Percentiles rank a stretch among this genome's conserved stretches.
These are phyloP conservation scores for Plutomurus gul DNA, from an alignment of 1,140 invertebrate species.

Conservation along the genomic window DNA sequence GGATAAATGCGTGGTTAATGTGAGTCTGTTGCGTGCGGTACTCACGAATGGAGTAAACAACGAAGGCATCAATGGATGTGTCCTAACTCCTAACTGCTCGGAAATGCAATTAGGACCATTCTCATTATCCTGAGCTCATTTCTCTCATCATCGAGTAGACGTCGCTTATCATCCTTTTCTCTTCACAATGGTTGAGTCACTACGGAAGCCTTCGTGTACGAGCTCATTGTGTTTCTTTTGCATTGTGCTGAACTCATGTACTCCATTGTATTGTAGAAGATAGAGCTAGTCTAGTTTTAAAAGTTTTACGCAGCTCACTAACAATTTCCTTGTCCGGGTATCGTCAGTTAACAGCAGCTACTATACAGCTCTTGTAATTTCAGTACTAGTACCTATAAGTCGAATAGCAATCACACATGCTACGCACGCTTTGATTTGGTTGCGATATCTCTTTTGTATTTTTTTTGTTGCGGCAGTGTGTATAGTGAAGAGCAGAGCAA, in stretches of 20 bases:
- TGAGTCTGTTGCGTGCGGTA: too few relatives aligned
- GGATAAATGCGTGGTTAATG: too few relatives aligned
- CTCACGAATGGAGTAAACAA: too few relatives aligned
- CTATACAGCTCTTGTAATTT: background rate
- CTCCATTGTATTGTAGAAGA: background rate
- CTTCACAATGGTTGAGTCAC: background rate
- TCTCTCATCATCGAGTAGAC: background rate
- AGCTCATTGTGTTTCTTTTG: background rate
- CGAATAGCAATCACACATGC: background rate
- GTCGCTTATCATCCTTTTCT: background rate
- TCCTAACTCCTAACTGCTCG: too few relatives aligned
- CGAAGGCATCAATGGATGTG: too few relatives aligned
- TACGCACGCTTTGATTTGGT: too few relatives aligned
- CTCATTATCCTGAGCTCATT: too few relatives aligned
- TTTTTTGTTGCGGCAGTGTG: too few relatives aligned
- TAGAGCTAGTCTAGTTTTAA: background rate
- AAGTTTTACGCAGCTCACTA: background rate
- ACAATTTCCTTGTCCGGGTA: conserved; percentile 14
- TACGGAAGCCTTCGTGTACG: background rate
- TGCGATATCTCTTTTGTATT: too few relatives aligned
- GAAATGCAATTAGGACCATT: too few relatives aligned
- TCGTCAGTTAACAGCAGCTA: background rate
- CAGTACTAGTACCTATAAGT: background rate
- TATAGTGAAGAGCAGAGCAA: too few relatives aligned
- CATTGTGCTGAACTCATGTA: background rate